phyloP scores from a whole-genome alignment of 2,113 vertebrate genomes.

The Murina feae region DNA sequence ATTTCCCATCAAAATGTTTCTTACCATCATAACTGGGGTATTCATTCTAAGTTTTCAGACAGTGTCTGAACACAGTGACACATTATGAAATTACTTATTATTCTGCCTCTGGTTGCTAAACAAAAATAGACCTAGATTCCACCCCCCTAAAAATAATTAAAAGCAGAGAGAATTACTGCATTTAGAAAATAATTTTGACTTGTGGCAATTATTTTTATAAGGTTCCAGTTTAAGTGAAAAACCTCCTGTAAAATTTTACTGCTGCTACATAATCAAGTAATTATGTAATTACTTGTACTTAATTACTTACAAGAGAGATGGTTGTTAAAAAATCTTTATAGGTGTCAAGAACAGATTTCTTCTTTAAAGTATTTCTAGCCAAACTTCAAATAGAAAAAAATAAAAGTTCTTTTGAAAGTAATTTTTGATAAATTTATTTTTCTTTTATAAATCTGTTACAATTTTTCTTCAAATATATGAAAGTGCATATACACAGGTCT shows the following conservation, averaged over 20 bases:
- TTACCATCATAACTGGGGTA: constrained; percentile 24
- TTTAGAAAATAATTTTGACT: constrained; percentile 76
- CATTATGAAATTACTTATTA: constrained; percentile 42
- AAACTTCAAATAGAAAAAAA: constrained; percentile 50
- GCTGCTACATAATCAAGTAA: constrained; percentile 73
- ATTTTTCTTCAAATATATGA: constrained; percentile 26
- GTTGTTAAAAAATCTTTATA: constrained; percentile 71
- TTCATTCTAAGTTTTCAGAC: constrained; percentile 20
- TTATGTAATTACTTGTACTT: constrained; percentile 75
- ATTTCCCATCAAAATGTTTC: constrained; percentile 46
- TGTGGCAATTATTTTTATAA: constrained; percentile 73
- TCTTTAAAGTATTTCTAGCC: constrained; percentile 64
- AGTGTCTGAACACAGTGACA: constrained; percentile 15
- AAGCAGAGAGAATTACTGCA: constrained; percentile 68
- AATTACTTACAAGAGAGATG: constrained; percentile 72
- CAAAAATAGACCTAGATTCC: constrained; percentile 54
- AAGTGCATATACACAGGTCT: neutral
- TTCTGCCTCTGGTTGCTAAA: constrained; percentile 33
- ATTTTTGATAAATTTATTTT: constrained; percentile 36
- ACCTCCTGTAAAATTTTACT: constrained; percentile 73
- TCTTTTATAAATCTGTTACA: neutral
- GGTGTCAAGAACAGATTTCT: constrained; percentile 73
- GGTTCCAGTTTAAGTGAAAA: constrained; percentile 65
- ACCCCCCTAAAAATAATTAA: constrained; percentile 49
- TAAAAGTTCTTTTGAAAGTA: constrained; percentile 51